phyloP scores from a whole-genome alignment of 2,888 invertebrate species.

The Dynastes maya region DNA sequence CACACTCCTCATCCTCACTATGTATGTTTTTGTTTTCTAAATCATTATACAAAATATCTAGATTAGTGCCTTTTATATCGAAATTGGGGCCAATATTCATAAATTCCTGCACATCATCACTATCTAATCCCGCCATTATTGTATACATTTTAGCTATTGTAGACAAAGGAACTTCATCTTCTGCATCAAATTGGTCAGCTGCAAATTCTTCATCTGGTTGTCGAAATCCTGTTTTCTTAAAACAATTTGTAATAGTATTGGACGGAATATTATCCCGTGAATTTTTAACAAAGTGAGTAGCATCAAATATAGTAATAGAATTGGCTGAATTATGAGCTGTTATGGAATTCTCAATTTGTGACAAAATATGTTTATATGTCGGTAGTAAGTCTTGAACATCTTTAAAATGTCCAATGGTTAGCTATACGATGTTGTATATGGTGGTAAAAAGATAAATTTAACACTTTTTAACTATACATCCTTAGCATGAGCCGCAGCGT shows the following conservation, averaged over 20 bases:
- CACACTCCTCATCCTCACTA: background rate
- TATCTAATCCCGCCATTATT: slow-evolving; percentile 5
- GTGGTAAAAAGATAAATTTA: slow-evolving; percentile 7
- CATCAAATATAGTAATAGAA: background rate
- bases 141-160: background rate
- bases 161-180: too few relatives aligned
- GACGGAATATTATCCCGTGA: background rate
- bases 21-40: background rate
- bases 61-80: background rate
- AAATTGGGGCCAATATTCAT: background rate
- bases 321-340: slow-evolving; percentile 6
- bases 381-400: slow-evolving; percentile 7
- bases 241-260: background rate
- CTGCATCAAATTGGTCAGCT: background rate
- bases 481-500: background rate
- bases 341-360: background rate
- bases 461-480: background rate
- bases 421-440: background rate
- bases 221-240: background rate
- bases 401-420: background rate
- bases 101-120: background rate
- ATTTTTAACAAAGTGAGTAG: background rate
- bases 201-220: background rate
- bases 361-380: slow-evolving; percentile 6
- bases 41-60: background rate